Percentiles rank a stretch among this genome's conserved stretches.
phyloP scores from a whole-genome alignment of 2,888 invertebrate species.

The Caenorhabditis afra region DNA sequence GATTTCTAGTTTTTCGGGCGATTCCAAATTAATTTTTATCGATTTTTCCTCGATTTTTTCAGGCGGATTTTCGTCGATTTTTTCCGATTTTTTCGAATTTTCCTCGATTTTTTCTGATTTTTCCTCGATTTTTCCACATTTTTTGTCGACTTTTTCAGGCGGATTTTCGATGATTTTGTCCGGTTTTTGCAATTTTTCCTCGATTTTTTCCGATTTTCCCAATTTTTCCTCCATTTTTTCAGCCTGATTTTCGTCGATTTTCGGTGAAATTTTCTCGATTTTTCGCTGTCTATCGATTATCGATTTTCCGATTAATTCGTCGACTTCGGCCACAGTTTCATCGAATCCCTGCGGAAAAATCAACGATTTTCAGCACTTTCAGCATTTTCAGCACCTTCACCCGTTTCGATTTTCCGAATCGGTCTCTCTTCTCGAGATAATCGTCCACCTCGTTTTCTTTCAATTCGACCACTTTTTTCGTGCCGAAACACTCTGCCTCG shows the following conservation, averaged over 20 bases:
- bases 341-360: slow-evolving; percentile 31
- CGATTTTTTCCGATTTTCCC: neutral
- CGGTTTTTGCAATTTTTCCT: neutral
- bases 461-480: slow-evolving; percentile 23
- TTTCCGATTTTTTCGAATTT: neutral
- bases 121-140: slow-evolving; percentile 5
- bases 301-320: slow-evolving; percentile 7
- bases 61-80: neutral
- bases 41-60: neutral
- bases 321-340: slow-evolving; percentile 38
- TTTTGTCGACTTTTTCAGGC: neutral
- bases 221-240: neutral
- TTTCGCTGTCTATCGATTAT: neutral
- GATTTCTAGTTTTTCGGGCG: neutral
- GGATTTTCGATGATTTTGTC: neutral
- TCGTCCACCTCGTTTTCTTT: slow-evolving; percentile 33
- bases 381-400: slow-evolving; percentile 9
- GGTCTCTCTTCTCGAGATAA: slow-evolving; percentile 37
- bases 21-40: neutral
- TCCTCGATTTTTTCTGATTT: slow-evolving; percentile 2
- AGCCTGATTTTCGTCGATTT: neutral
- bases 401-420: slow-evolving; percentile 28
- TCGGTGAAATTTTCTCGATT: neutral
- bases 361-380: neutral
- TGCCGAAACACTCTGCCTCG: slow-evolving; percentile 33